Base-by-base conservation (phyloP, 2,113 vertebrate genomes). In the Megaceryle torquata region DNA sequence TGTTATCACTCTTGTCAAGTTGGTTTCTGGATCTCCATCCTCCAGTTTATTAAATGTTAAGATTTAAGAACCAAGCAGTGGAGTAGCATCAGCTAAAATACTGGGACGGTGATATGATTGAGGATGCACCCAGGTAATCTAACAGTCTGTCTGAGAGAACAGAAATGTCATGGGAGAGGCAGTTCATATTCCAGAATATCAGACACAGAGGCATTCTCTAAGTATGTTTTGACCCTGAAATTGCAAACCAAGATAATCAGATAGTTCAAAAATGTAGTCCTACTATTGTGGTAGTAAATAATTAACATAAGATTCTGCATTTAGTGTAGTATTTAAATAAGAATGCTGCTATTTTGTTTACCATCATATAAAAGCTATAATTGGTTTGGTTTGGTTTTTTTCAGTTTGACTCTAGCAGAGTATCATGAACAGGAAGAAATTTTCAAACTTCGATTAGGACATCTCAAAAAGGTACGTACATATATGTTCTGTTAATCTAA, bases 341-440 rank as follows among this genome's bases (percentile, higher is more conserved):
- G 48, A 91, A 67, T 54, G 41, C 20, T 91, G 1, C 57, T 74
- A 9, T 75, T 89, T 77, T 71, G 19, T 50, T 86, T 86, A 54
- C 24, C 29, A 9, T 41, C 4, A 11, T 59, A 22, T 79, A 61
- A 76, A 83, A 91, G 43, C 12, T 63, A 15, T 94, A 91, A 57
- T 88, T 80, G 39, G 2, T 16, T 81, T 56, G n/a, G 86, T 11
- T 41, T 91, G 37, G 37, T 89, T 31, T 87, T 89, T 95, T 98
- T 96, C 97, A 99, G 99, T 98, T 98, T 99, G 96, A 99, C 99
- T 79, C 96, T 99, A 97, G 99, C 99, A 91, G 99, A 99, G 95
- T 99, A 99, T 97, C 99, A 99, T 8, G 99, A 99, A 97, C 99
- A 99, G 97, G 99, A 99, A 97, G 99, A 99, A 98, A 99, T 99